Conservation (phyloP, 2,113 vertebrate species). For the Prochilodus magdalenae region DNA sequence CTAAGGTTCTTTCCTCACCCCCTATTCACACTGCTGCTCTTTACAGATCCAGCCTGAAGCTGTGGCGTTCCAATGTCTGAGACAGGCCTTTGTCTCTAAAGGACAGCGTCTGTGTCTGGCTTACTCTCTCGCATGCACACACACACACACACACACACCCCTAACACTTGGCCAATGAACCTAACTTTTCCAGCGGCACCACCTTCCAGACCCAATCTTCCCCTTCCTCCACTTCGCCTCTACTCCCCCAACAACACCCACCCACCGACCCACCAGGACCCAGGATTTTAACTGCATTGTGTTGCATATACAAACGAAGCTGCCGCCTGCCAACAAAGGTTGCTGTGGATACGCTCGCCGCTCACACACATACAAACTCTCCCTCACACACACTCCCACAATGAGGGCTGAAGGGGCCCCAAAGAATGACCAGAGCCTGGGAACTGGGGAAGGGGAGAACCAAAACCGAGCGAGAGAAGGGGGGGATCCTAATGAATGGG, state of each 20-base stretch:
- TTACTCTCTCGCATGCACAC: background rate
- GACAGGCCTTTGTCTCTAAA: conserved; percentile 35
- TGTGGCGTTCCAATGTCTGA: conserved; percentile 35
- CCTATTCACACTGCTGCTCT: conserved; percentile 8
- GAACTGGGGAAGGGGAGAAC: conserved; percentile 48
- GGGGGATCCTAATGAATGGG: conserved; percentile 47
- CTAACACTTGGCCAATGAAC: conserved; percentile 44
- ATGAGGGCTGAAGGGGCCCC: conserved; percentile 47
- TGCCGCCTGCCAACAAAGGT: conserved; percentile 56
- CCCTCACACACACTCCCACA: conserved; percentile 44
- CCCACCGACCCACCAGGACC: background rate
- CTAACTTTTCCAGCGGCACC: conserved; percentile 41
- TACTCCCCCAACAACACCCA: background rate
- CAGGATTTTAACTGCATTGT: conserved; percentile 53
- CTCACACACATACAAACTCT: conserved; percentile 46
- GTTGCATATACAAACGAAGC: conserved; percentile 63
- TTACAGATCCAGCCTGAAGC: conserved; percentile 32
- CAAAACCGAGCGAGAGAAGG: conserved; percentile 22
- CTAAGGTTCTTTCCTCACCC: conserved; percentile 22
- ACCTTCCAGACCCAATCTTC: conserved; percentile 27
- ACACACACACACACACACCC: conserved; percentile 37
- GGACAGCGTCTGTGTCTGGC: conserved; percentile 25
- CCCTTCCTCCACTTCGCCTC: background rate
- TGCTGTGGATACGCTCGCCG: conserved; percentile 58
- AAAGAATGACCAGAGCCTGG: conserved; percentile 61